Evolutionary conservation across 2,888 invertebrate genomes (phyloP).

Genomic region (Aricia artaxerxes): DNA sequence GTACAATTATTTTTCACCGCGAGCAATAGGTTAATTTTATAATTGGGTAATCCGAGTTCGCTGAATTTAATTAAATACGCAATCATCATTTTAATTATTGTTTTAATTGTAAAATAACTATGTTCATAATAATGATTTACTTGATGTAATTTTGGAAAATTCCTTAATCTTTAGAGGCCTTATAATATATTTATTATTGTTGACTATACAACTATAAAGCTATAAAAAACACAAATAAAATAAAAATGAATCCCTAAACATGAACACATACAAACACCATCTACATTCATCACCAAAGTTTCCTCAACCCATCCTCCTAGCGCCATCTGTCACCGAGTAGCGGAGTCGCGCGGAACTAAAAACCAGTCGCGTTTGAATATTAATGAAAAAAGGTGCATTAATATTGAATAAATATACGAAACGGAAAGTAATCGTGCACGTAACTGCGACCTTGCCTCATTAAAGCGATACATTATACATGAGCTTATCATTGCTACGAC

Average conservation of each 20-base stretch:
- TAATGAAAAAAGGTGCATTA: slow-evolving; percentile 25
- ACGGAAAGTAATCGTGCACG: slow-evolving; percentile 33
- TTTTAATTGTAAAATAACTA: no score
- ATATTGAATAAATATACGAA: slow-evolving; percentile 28
- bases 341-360: slow-evolving; percentile 55
- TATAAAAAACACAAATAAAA: not conserved
- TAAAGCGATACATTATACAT: slow-evolving; percentile 75
- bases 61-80: not conserved
- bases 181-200: not conserved
- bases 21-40: not conserved
- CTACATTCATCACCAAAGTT: not conserved
- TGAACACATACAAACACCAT: not conserved
- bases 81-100: not conserved
- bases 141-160: not conserved
- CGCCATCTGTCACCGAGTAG: slow-evolving; percentile 72
- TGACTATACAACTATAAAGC: no score
- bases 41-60: not conserved
- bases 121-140: no score
- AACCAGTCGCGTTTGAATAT: slow-evolving; percentile 39
- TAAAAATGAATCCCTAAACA: not conserved
- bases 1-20: not conserved
- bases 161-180: not conserved
- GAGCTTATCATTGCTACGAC: slow-evolving; percentile 64
- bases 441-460: slow-evolving; percentile 72
- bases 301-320: slow-evolving; percentile 37